phyloP scores from a whole-genome alignment of 2,888 invertebrate genomes.

The Dolichomitus sp. region DNA sequence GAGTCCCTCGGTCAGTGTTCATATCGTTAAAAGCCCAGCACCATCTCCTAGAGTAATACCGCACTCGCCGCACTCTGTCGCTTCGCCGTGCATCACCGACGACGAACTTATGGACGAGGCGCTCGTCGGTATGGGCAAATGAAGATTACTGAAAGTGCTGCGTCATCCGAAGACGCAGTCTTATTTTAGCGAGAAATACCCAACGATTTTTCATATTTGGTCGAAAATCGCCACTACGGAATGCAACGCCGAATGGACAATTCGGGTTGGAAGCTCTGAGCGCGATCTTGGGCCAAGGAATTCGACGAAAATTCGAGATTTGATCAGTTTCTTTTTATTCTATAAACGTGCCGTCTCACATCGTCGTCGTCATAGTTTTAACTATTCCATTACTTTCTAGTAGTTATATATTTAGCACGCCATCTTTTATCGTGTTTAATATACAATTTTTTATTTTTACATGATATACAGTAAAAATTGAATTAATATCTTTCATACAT shows the following conservation, averaged over 20 bases:
- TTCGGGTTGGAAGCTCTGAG: too few species aligned
- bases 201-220: neutral
- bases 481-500: too few species aligned
- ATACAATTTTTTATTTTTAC: too few species aligned
- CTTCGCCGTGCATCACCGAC: conserved; percentile 94
- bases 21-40: conserved; percentile 92
- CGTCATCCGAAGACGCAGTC: conserved; percentile 52
- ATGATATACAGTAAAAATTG: too few species aligned
- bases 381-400: too few species aligned
- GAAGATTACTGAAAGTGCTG: conserved; percentile 84
- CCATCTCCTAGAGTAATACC: conserved; percentile 90
- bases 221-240: neutral
- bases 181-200: neutral
- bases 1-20: conserved; percentile 91
- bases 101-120: conserved; percentile 97
- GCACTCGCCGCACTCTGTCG: conserved; percentile 90
- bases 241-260: neutral
- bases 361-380: too few species aligned
- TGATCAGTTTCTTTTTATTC: too few species aligned
- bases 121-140: conserved; percentile 92
- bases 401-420: too few species aligned
- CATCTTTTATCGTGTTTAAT: too few species aligned
- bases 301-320: too few species aligned
- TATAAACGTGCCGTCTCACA: too few species aligned
- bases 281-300: too few species aligned